A percentile compares a stretch with the other conserved stretches of the same genome.
Conservation (phyloP, 2,113 vertebrate species). For the Bujurquina vittata region DNA sequence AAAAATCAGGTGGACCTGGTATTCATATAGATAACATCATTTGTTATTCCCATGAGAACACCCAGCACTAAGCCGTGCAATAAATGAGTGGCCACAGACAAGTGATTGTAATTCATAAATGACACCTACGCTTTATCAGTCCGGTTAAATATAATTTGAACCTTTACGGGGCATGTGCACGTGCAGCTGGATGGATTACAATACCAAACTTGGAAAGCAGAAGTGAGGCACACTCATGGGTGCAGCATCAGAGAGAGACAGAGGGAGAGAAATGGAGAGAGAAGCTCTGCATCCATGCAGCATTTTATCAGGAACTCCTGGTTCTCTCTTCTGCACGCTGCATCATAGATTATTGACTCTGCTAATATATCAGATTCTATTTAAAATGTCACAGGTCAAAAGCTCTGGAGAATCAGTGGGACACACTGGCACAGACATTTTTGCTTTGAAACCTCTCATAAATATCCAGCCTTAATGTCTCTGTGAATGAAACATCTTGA, state of each 20-base stretch:
- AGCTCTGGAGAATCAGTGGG: neutral
- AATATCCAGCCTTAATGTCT: neutral
- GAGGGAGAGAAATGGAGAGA: neutral
- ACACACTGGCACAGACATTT: neutral
- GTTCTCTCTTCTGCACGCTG: neutral
- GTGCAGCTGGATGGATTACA: neutral
- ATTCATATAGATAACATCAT: neutral
- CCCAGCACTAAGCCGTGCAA: neutral
- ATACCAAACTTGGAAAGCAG: constrained; percentile 24
- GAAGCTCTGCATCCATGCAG: neutral
- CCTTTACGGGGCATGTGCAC: neutral
- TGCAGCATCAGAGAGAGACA: neutral
- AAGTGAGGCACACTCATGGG: neutral
- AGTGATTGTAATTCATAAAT: neutral
- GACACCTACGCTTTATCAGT: neutral
- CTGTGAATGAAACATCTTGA: neutral
- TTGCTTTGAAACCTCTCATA: neutral
- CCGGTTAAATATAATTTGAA: neutral
- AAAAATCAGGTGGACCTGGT: neutral
- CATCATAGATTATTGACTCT: neutral
- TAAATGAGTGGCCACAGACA: neutral
- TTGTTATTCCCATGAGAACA: neutral
- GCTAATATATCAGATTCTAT: neutral
- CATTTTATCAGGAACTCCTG: constrained; percentile 4
- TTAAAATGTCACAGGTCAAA: constrained; percentile 11